A percentile compares a stretch with the other conserved stretches of the same genome.
Conservation (phyloP, 2,113 vertebrate genomes). For the Oxyura jamaicensis region DNA sequence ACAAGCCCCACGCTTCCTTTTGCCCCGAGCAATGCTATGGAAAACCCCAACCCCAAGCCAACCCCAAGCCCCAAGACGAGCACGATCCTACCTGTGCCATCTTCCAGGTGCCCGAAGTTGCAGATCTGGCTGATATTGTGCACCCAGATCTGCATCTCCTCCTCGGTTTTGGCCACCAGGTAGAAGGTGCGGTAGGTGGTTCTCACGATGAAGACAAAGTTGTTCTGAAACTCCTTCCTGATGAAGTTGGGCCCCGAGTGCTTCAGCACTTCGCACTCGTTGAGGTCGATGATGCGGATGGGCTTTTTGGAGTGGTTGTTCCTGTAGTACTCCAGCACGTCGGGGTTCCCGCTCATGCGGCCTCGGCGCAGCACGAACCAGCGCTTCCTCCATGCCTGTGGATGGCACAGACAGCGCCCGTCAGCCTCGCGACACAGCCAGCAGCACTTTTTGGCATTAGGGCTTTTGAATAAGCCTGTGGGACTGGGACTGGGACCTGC, state of each 20-base stretch:
- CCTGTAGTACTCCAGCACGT: slow-evolving; percentile 95
- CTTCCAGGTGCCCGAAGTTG: slow-evolving; percentile 86
- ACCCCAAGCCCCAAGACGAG: neutral
- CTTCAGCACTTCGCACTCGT: slow-evolving; percentile 90
- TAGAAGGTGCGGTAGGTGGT: slow-evolving; percentile 92
- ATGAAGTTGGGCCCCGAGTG: slow-evolving; percentile 84
- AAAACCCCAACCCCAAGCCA: neutral
- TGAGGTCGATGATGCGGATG: slow-evolving; percentile 92
- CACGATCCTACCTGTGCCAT: slow-evolving; percentile 81
- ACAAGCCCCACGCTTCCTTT: neutral
- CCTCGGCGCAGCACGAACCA: slow-evolving; percentile 96
- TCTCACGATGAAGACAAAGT: slow-evolving; percentile 93
- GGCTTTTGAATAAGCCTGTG: neutral
- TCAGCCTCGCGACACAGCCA: neutral
- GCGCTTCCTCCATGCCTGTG: slow-evolving; percentile 93
- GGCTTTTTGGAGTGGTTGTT: slow-evolving; percentile 91
- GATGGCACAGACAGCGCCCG: neutral
- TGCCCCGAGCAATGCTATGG: accelerated
- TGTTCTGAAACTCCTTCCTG: slow-evolving; percentile 89
- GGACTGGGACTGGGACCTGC: neutral
- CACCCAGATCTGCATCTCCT: slow-evolving; percentile 96
- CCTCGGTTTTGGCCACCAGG: slow-evolving; percentile 95
- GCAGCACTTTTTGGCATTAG: neutral
- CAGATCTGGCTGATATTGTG: slow-evolving; percentile 92
- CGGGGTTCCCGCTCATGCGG: slow-evolving; percentile 93